Evolutionary conservation across 2,888 invertebrate species (phyloP).

Genomic region (Nematopogon swammerdamellus): DNA sequence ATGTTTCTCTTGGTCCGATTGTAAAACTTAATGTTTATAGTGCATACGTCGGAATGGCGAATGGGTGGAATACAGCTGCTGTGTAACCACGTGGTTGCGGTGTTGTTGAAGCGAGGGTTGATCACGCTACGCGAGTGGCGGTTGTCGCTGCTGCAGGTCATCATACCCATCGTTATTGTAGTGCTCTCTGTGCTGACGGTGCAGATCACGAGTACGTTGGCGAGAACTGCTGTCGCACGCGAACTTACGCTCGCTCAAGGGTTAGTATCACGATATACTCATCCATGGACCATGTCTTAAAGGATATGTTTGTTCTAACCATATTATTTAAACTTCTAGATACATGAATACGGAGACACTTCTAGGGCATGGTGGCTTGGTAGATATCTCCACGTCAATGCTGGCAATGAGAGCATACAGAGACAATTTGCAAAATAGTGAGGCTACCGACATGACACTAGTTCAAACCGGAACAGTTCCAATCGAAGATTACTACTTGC

Average conservation of each 20-base stretch:
- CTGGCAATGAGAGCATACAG: too few relatives aligned
- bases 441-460: too few relatives aligned
- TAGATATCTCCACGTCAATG: too few relatives aligned
- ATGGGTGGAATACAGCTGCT: constrained; percentile 26
- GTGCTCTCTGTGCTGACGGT: constrained; percentile 59
- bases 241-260: constrained; percentile 45
- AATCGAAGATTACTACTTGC: constrained; percentile 35
- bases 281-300: too few relatives aligned
- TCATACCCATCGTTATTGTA: constrained; percentile 66
- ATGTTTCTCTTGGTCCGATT: too few relatives aligned
- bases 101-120: constrained; percentile 63
- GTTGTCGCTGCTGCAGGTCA: constrained; percentile 61
- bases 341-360: too few relatives aligned
- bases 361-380: too few relatives aligned
- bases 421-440: too few relatives aligned
- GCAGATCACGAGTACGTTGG: constrained; percentile 25
- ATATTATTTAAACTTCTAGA: too few relatives aligned
- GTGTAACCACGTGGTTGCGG: constrained; percentile 61
- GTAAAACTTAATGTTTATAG: too few relatives aligned
- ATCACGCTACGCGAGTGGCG: constrained; percentile 67
- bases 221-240: constrained; percentile 48
- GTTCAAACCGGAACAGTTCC: constrained; percentile 3
- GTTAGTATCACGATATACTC: constrained; percentile 15
- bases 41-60: too few relatives aligned
- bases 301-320: too few relatives aligned